A percentile compares a stretch with the other conserved stretches of the same genome.
These are phyloP conservation scores for Diprion similis DNA, from an alignment of 1,140 invertebrate species.

Conservation along the genomic window DNA sequence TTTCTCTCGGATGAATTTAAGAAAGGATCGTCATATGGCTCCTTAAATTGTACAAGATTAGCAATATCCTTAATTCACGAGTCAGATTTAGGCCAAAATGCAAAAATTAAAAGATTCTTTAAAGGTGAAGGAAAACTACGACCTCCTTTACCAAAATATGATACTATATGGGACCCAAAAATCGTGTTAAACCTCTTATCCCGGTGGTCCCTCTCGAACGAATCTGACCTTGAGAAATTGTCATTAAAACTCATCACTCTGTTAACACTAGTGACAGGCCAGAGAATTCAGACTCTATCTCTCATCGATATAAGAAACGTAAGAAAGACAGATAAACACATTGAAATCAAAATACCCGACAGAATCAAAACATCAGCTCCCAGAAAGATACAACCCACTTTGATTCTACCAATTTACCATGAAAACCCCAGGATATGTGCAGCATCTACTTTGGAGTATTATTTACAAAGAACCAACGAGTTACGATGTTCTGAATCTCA, in stretches of 20 bases:
- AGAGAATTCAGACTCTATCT: constrained; percentile 22
- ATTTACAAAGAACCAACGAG: not conserved
- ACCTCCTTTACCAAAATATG: constrained; percentile 30
- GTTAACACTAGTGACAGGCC: constrained; percentile 24
- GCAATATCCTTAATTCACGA: constrained; percentile 29
- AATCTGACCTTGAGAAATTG: constrained; percentile 11
- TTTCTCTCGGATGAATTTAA: constrained; percentile 26
- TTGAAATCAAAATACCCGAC: constrained; percentile 16
- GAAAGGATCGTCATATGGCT: constrained; percentile 15
- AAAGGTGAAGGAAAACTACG: constrained; percentile 21
- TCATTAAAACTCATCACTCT: constrained; percentile 18
- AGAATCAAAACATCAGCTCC: constrained; percentile 14
- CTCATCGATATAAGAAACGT: constrained; percentile 7
- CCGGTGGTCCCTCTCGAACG: not conserved
- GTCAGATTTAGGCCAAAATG: constrained; percentile 15
- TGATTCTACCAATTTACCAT: not conserved
- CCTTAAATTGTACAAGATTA: constrained; percentile 31
- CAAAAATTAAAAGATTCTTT: constrained; percentile 29
- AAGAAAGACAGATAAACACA: no score
- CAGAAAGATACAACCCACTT: not conserved
- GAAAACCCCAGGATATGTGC: not conserved
- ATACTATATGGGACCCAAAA: constrained; percentile 30
- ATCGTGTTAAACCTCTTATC: constrained; percentile 23
- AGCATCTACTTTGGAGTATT: not conserved
- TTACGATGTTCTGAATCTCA: not conserved